Percentiles rank a stretch among this genome's conserved stretches.
Conservation (phyloP, 2,113 vertebrate species). For the Hemiscyllium ocellatum region DNA sequence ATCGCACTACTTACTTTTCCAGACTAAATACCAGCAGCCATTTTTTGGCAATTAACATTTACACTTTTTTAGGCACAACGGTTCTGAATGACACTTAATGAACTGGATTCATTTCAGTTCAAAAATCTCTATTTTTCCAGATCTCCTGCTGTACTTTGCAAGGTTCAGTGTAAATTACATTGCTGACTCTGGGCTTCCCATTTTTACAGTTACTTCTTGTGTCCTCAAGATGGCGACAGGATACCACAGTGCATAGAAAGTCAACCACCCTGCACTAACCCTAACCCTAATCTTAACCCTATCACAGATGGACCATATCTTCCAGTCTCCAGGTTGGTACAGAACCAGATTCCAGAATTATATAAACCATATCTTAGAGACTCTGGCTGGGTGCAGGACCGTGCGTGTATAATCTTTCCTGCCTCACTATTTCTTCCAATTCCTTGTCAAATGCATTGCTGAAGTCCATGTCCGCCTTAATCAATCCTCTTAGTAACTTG, state of each 20-base stretch:
- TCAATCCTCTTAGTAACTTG: too few species aligned
- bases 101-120: not conserved
- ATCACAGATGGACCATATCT: not conserved
- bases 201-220: not conserved
- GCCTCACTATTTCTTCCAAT: not conserved
- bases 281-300: too few species aligned
- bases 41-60: not conserved
- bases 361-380: not conserved
- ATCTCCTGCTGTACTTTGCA: not conserved
- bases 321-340: not conserved
- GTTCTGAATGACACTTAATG: not conserved
- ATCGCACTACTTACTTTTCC: not conserved
- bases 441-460: not conserved
- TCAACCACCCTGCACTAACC: too few species aligned
- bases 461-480: too few species aligned
- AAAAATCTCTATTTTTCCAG: not conserved
- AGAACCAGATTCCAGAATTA: not conserved
- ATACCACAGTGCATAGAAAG: not conserved
- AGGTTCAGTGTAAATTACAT: not conserved
- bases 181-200: not conserved
- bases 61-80: not conserved
- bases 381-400: not conserved
- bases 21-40: not conserved
- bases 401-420: not conserved
- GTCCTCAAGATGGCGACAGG: not conserved